Evolutionary conservation across 2,888 invertebrate genomes (phyloP), one percentile per base, ranked within the genome.

Genomic region (Drosophila demipolita): DNA sequence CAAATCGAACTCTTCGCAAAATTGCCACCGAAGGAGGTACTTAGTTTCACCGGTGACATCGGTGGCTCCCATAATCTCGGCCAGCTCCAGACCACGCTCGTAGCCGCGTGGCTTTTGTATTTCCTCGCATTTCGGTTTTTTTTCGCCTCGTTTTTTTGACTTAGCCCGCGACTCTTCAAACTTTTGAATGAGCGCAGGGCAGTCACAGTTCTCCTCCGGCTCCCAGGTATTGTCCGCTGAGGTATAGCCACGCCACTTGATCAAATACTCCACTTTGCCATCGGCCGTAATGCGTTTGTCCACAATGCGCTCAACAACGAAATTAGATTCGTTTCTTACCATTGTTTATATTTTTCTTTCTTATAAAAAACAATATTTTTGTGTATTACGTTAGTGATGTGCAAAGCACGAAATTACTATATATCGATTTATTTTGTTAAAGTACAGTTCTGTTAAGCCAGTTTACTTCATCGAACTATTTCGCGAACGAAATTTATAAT

Each of bases 151-250:
- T 94, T 94, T 95, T 95, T 90, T 92, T 0, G 91, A 91, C 48
- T 93, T 93, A 12, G 91, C 92, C 2, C 96, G 94, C 0, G 96
- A 96, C 17, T 96, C 96, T 92, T 98, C 98, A 93, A 97, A 98
- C 3, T 96, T 96, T 75, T 96, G 95, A 80, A 98, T 97, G 29
- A 98, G 93, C 75, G 97, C 97, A 1, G 98, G 98, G 92, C 98
- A 98, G 84, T 98, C 98, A 6, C 98, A 94, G 90, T 98, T 98
- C 83, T 97, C 97, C 90, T 97, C 97, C 0, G 99, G 99, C 89
- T 99, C 99, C 99, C 99, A 99, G 0, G 99, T 98, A 89, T 99
- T 99, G 82, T 99, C 98, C 9, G 96, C 96, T 90, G 95, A 96
- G 20, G 95, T 95, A 91, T 97, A 97, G 3, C 97, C 97, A 87